Base-by-base conservation (phyloP, 2,888 invertebrate species). In the Parasteatoda lunata region DNA sequence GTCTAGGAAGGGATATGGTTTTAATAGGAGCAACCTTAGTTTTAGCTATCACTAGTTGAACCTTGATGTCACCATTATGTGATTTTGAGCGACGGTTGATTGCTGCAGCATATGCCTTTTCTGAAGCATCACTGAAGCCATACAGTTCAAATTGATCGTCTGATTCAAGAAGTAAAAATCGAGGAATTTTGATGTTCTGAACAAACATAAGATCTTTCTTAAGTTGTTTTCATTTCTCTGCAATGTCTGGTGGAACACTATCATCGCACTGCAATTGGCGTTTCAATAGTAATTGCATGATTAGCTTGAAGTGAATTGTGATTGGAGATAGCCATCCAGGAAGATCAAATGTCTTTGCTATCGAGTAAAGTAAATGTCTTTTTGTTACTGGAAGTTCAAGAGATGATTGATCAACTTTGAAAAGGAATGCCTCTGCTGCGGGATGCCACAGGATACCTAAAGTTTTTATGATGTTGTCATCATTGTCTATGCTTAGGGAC, bases 231-330 rank as follows among this genome's bases (percentile, higher is more conserved):
- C 80, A 88, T 8, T 71, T 52, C 3, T 65, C 8, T 47, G 13
- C 48, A 8, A 89, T 52, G 11, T 65, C 66, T 45, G 69, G 70
- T n/a, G 89, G 87, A 45, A 90, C 69, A 1, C n/a, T n/a, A n/a
- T n/a, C n/a, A n/a, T n/a, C n/a, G n/a, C n/a, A n/a, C 4, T 72
- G 85, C 5, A 89, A 7, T 4, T 89, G 76, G 13, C 71, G 51
- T 30, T 82, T 78, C 90, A 90, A 91, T 3, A 90, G 49, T 13
- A 88, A 49, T 86, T 91, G 90, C 51, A 91, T 71, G 30, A 30
- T 30, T 30, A 30, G 30, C 30, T 30, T 30, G 30, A 30, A 81
- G 5, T 69, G 45, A 66, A 89, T 82, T 11, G 51, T 85, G 47
- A 89, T 85, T 15, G 87, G 88, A 0, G 69, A 77, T 30, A 89